These are phyloP conservation scores for Catamblyrhynchus diadema DNA, from an alignment of 2,797 vertebrate genomes.

Conservation along the genomic window DNA sequence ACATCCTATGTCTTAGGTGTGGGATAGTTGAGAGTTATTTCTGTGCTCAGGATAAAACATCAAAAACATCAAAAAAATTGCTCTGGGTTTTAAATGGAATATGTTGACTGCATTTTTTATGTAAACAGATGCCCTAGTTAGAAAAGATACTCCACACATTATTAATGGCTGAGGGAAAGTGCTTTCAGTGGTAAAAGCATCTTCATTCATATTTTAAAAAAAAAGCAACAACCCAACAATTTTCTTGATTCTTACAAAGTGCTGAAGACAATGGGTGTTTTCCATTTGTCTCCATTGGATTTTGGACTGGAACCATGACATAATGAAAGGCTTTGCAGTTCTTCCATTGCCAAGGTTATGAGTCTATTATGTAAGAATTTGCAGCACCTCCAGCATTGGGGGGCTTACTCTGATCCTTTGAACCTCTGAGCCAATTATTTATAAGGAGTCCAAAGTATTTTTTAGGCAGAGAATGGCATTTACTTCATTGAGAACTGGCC, in stretches of 20 bases:
- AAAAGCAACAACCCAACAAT: not conserved
- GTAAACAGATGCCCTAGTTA: slow-evolving; percentile 52
- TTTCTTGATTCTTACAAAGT: not conserved
- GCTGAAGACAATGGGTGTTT: not conserved
- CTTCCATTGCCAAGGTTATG: not conserved
- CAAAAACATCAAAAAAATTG: not conserved
- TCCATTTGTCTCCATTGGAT: not conserved
- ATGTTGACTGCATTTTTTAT: slow-evolving; percentile 32
- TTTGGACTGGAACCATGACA: not conserved
- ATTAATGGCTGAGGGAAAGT: slow-evolving; percentile 38
- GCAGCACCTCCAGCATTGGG: not conserved
- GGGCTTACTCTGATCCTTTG: not conserved
- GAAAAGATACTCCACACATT: slow-evolving; percentile 19
- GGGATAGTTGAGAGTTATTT: not conserved
- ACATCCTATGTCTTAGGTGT: not conserved
- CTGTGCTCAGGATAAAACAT: not conserved
- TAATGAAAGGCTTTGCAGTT: not conserved
- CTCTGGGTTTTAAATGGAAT: slow-evolving; percentile 26
- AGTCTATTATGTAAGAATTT: not conserved
- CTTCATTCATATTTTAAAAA: slow-evolving; percentile 57
- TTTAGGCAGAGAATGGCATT: not conserved
- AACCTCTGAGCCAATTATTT: not conserved
- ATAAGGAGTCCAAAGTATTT: not conserved
- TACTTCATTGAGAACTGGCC: not conserved
- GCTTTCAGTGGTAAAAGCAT: slow-evolving; percentile 51